Base-by-base conservation (phyloP, 2,888 invertebrate species). In the Pegoplata infirma region DNA sequence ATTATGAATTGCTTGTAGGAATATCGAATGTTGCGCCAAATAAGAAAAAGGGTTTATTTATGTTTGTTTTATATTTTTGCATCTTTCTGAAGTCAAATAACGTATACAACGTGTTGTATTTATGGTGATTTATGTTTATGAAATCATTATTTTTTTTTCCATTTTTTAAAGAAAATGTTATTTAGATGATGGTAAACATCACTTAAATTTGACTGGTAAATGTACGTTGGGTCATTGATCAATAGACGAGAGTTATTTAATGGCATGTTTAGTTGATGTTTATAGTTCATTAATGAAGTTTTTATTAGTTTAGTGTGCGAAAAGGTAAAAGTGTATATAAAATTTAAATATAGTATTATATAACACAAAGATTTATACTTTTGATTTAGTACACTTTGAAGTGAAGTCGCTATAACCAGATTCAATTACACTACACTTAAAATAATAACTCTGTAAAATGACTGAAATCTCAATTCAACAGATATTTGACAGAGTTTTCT, bases 111-210 rank as follows among this genome's bases (percentile, higher is more conserved):
- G 74, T 74, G 66, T 72, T 80, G 63, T 69, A 61, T 72, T 64
- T 69, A 73, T 14, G 7, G 32, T 80, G 80, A 76, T 80, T 76
- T 80, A 73, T 73, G 72, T 64, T 76, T 69, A 73, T 76, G 68
- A 72, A 73, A 67, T 80, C 68, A 80, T 80, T 79, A 73, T 69
- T n/a, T n/a, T n/a, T n/a, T n/a, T n/a, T n/a, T n/a, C n/a, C n/a
- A 72, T 51, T 63, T 28, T 53, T 51, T 46, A 16, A 63, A 53
- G 23, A 68, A 71, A 64, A 67, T 66, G n/a, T 63, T 61, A 66
- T 46, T 40, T 7, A 3, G 19, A 23, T 75, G 75, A 63, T 63
- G 68, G 40, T 69, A 76, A 56, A 55, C 75, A 68, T 77, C 63
- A 76, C 25, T 68, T 32, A 64, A 56, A 53, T 64, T 56, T 77